Base-by-base conservation (phyloP, 2,797 vertebrate species). In the Poeciliopsis turneri region DNA sequence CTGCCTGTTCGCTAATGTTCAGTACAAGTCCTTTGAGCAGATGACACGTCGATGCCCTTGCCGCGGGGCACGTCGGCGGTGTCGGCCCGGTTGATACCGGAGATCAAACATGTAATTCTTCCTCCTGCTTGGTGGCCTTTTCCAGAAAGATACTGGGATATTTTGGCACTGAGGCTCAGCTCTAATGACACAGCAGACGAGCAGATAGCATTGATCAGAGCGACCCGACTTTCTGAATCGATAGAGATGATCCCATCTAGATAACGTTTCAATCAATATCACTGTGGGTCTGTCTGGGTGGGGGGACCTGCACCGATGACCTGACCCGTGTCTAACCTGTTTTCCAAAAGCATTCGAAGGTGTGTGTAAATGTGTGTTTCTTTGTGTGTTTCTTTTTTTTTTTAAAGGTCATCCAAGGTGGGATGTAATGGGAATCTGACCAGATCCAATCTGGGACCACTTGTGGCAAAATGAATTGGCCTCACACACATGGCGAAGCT, bases 381-480 rank as follows among this genome's bases (percentile, higher is more conserved):
- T 82, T 75, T 75, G 77, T 55, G 69, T 57, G 25, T 15, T 15
- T 1, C 23, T 61, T 72, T 51, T 61, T 30, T 25, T 66, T 68
- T 43, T 70, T 81, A 84, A 94, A 95, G 95, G 94, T 94, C 93
- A 95, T 84, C 90, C 92, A 95, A 95, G 95, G 95, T 95, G 92
- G 95, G 90, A 73, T 75, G 94, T 96, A 96, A 96, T 94, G 93
- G 93, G 95, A 95, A 92, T 95, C 95, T 95, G 90, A 93, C 92
- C 92, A 95, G 95, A 95, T 94, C 94, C 93, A 95, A 93, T 92
- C 94, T 89, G 89, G 87, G 87, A 87, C 89, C 92, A 94, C 93
- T 93, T 93, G 92, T 93, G 93, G 91, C 87, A 92, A 94, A 94
- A 93, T 93, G 91, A 93, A 93, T 94, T 92, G 93, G 89, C 76